Evolutionary conservation across 2,888 invertebrate genomes (phyloP).

Genomic region (Rhyacophila evoluta): DNA sequence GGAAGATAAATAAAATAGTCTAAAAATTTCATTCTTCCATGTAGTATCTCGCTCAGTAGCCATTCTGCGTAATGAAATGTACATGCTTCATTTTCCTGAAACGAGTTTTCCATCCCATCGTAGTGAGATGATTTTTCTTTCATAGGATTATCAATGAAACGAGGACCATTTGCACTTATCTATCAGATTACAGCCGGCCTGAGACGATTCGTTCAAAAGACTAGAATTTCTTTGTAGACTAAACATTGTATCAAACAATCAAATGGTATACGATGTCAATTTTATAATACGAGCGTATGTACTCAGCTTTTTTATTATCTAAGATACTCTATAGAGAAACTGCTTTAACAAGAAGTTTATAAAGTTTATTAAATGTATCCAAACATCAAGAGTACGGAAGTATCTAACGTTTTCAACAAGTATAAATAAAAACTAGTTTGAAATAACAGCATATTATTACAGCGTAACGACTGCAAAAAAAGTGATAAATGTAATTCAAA

Average conservation of each 20-base stretch:
- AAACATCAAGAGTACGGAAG: too few relatives aligned
- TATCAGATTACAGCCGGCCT: conserved; percentile 22
- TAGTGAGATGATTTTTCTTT: neutral
- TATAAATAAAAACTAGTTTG: too few relatives aligned
- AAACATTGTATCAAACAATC: neutral
- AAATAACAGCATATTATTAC: too few relatives aligned
- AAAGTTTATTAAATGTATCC: too few relatives aligned
- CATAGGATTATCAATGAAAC: neutral
- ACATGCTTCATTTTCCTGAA: neutral
- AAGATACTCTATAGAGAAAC: too few relatives aligned
- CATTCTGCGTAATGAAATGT: neutral
- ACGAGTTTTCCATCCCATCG: neutral
- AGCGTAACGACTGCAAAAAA: neutral
- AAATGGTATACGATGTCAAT: neutral
- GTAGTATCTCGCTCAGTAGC: too few relatives aligned
- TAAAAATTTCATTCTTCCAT: too few relatives aligned
- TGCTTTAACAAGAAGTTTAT: too few relatives aligned
- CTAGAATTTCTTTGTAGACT: conserved; percentile 9
- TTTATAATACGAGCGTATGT: too few relatives aligned
- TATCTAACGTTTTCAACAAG: too few relatives aligned
- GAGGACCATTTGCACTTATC: neutral
- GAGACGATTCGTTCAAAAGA: neutral
- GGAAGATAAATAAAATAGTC: neutral
- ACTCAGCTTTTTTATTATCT: too few relatives aligned
- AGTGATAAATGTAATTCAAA: neutral